These are phyloP conservation scores for Anthrax anthrax DNA, from an alignment of 2,888 invertebrate genomes.

Conservation along the genomic window DNA sequence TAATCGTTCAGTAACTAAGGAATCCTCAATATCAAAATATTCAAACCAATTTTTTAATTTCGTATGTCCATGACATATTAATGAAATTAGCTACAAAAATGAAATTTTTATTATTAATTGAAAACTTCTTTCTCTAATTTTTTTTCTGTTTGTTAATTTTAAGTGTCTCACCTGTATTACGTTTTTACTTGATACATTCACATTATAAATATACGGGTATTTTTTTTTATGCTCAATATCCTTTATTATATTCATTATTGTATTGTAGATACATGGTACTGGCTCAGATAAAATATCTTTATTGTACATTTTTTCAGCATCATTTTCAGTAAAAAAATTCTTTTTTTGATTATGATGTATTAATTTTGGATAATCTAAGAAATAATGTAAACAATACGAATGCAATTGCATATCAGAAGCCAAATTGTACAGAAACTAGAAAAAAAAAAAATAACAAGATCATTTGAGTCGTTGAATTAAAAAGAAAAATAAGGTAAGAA, in stretches of 20 bases:
- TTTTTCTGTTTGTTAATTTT: too few species aligned
- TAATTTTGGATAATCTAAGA: slow-evolving; percentile 69
- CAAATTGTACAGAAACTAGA: slow-evolving; percentile 54
- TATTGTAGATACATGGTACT: slow-evolving; percentile 55
- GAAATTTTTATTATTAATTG: neutral
- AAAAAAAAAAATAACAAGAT: neutral
- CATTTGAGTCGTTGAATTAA: too few species aligned
- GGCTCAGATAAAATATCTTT: slow-evolving; percentile 35
- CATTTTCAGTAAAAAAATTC: slow-evolving; percentile 32
- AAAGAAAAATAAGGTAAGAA: neutral
- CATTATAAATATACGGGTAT: slow-evolving; percentile 58
- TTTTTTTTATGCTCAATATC: slow-evolving; percentile 38
- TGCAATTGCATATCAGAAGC: slow-evolving; percentile 59
- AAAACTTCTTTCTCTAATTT: neutral
- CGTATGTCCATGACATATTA: slow-evolving; percentile 24
- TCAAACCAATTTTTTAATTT: slow-evolving; percentile 29
- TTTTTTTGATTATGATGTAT: slow-evolving; percentile 18
- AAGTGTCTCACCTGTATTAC: slow-evolving; percentile 49
- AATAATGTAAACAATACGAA: slow-evolving; percentile 64
- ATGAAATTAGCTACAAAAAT: slow-evolving; percentile 21
- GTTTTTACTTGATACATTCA: slow-evolving; percentile 58
- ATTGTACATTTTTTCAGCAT: slow-evolving; percentile 42
- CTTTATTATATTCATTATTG: slow-evolving; percentile 50
- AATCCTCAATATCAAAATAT: slow-evolving; percentile 22
- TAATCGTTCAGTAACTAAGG: slow-evolving; percentile 20